Conservation (phyloP, 2,797 vertebrate species). For the Lepus townsendii region DNA sequence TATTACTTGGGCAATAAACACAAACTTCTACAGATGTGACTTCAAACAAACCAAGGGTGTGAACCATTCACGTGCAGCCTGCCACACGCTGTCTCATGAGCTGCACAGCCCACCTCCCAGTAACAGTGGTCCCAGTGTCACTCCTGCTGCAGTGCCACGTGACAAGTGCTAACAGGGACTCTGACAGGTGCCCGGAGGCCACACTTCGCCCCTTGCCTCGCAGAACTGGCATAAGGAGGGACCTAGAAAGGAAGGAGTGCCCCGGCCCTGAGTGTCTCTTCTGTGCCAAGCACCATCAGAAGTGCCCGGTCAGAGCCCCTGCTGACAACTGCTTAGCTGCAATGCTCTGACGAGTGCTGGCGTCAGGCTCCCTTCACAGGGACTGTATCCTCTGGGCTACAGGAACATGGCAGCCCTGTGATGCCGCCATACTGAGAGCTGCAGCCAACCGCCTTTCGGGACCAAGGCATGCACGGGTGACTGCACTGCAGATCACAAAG, state of each 20-base stretch:
- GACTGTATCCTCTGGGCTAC: not conserved
- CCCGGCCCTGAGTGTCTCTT: constrained; percentile 29
- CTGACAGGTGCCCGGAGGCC: not conserved
- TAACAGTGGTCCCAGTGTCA: too few species aligned
- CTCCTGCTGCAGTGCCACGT: not conserved
- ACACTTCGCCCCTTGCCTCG: not conserved
- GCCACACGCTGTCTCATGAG: not conserved
- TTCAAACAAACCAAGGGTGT: constrained; percentile 16
- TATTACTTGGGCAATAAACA: constrained; percentile 24
- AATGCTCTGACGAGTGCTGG: not conserved
- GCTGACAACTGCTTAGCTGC: constrained; percentile 48
- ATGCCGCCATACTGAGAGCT: not conserved
- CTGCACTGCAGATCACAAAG: not conserved
- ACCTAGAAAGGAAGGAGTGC: not conserved
- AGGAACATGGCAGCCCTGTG: constrained; percentile 1
- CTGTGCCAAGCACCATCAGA: not conserved
- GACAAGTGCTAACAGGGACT: too few species aligned
- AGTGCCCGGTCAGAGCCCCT: not conserved
- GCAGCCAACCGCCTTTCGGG: not conserved
- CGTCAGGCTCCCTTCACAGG: constrained; percentile 3
- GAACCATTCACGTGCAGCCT: not conserved
- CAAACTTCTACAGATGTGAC: not conserved
- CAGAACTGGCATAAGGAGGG: not conserved
- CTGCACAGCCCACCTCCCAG: too few species aligned
- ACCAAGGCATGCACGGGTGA: not conserved